Base-by-base conservation (phyloP, 2,113 vertebrate genomes). In the Irena cyanogastra region DNA sequence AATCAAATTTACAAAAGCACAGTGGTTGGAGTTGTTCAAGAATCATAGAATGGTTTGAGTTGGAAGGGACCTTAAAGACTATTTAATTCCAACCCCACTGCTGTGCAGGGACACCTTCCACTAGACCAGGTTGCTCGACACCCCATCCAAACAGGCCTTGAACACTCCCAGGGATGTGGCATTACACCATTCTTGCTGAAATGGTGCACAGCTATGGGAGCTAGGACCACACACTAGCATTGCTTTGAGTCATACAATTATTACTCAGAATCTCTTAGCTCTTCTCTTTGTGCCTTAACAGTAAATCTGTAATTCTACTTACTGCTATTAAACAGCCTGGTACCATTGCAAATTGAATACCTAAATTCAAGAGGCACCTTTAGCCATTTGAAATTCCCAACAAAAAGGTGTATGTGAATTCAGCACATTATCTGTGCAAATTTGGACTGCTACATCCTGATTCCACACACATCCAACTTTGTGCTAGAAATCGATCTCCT, bases 341-440 rank as follows among this genome's bases (percentile, higher is more conserved):
- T 57, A 63, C 45, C 50, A 59, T 20, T 61, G n/a, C 17, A 61
- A 81, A 42, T 11, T 20, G 18, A 77, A 61, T 26, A 41, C 8
- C 16, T 39, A 56, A 64, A 64, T 53, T 50, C 59, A 49, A 56
- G 18, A 53, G 13, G 28, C 15, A n/a, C 15, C 30, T 84, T 23
- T 24, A 30, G 52, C 45, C 85, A 91, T 77, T 28, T 80, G 41
- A 72, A 21, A 49, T 31, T 60, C 35, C 5, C 26, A 65, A 78
- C 39, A 14, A 47, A 90, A 64, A 41, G 3, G 13, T 33, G 7
- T 26, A 14, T 16, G 13, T 21, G 50, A 89, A 81, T 31, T 69
- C 50, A 53, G 47, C 0, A 1, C 1, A 0, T 45, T 54, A n/a
- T 11, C 56, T 68, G 33, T 3, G 1, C 18, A 59, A 47, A 74